phyloP scores from a whole-genome alignment of 2,113 vertebrate species.

The Misgurnus mizolepis region DNA sequence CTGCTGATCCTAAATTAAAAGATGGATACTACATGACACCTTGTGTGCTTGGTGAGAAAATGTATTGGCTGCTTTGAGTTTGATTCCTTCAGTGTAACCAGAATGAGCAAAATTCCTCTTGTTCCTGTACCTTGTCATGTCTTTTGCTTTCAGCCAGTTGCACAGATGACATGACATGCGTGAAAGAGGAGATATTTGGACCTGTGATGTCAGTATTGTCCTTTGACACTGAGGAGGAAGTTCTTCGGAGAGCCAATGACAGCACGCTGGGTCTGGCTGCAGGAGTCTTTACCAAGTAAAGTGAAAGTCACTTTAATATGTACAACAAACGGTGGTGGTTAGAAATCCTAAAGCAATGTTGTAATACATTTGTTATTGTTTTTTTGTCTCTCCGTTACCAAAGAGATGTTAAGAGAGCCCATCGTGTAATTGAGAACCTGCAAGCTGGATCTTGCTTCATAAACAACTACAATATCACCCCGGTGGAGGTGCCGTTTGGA shows the following conservation, averaged over 20 bases:
- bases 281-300: constrained; percentile 92
- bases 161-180: constrained; percentile 91
- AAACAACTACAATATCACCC: constrained; percentile 95
- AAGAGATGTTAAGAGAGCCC: constrained; percentile 90
- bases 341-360: no score
- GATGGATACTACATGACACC: constrained; percentile 91
- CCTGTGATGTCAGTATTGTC: constrained; percentile 95
- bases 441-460: constrained; percentile 94
- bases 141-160: constrained; percentile 78
- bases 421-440: constrained; percentile 86
- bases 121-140: not conserved
- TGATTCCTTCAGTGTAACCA: not conserved
- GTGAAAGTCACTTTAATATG: not conserved
- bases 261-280: constrained; percentile 88
- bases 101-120: no score
- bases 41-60: constrained; percentile 84
- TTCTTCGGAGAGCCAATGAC: constrained; percentile 85
- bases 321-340: not conserved
- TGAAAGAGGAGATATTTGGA: constrained; percentile 97
- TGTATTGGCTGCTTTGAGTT: not conserved
- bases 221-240: constrained; percentile 91
- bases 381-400: not conserved
- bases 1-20: constrained; percentile 85
- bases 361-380: not conserved
- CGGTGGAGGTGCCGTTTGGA: constrained; percentile 93